Percentiles rank a stretch among this genome's conserved stretches.
Conservation (phyloP, 1,140 invertebrate species). For the Ceratina japonica region DNA sequence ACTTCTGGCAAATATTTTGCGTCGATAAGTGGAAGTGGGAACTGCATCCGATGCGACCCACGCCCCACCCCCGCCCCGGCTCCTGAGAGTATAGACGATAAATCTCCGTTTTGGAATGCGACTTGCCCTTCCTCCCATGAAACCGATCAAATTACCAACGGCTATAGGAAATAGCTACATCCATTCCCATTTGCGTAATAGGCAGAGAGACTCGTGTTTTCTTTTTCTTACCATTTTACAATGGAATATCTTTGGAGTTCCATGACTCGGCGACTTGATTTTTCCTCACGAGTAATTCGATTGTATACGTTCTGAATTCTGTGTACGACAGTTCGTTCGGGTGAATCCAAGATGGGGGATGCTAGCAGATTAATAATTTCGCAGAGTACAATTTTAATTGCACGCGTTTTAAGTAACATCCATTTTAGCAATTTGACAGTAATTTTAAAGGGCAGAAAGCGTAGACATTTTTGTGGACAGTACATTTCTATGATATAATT, state of each 20-base stretch:
- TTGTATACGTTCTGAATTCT: background rate
- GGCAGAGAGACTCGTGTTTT: background rate
- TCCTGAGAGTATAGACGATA: constrained; percentile 15
- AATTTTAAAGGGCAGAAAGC: background rate
- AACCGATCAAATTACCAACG: constrained; percentile 4
- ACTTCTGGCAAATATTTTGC: constrained; percentile 53
- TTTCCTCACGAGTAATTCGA: background rate
- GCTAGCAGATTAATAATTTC: no score
- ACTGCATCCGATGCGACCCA: constrained; percentile 14
- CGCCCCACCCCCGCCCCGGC: background rate
- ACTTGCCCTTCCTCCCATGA: background rate
- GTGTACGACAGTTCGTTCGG: no score
- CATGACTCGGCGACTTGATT: no score
- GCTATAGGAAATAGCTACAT: background rate
- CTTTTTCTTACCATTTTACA: no score
- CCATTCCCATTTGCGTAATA: background rate
- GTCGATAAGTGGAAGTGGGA: constrained; percentile 49
- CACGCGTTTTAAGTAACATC: no score
- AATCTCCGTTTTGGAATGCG: constrained; percentile 21
- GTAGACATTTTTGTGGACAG: background rate
- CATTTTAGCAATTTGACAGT: no score
- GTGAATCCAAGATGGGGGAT: no score
- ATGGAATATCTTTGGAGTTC: no score
- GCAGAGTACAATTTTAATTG: no score
- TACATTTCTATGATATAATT: background rate